These are phyloP conservation scores for Sorex araneus DNA, from an alignment of 2,113 vertebrate genomes.

Conservation along the genomic window DNA sequence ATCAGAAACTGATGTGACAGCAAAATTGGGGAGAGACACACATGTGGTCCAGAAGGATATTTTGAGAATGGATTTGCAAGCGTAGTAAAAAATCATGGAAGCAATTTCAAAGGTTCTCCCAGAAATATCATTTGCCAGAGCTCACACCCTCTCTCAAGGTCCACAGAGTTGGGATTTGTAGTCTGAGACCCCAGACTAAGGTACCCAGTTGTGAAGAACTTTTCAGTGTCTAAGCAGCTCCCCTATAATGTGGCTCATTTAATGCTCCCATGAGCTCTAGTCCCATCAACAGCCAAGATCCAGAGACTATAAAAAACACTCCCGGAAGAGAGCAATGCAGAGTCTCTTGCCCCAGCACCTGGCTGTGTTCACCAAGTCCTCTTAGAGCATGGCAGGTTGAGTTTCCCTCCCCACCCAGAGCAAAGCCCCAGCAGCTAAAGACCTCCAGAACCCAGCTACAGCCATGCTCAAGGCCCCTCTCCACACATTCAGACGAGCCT, in stretches of 20 bases:
- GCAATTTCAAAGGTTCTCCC: background rate
- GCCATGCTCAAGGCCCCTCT: no score
- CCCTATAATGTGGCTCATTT: background rate
- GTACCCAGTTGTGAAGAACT: background rate
- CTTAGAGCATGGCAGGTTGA: no score
- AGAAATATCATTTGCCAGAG: background rate
- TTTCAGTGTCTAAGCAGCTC: background rate
- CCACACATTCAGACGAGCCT: no score
- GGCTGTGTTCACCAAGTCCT: no score
- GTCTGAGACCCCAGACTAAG: background rate
- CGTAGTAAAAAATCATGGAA: background rate
- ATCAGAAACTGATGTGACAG: slow-evolving; percentile 38
- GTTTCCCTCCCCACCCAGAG: no score
- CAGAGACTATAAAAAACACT: no score
- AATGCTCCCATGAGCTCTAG: background rate
- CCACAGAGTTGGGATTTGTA: background rate
- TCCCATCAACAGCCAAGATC: no score
- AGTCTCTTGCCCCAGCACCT: no score
- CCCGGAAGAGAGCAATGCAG: no score
- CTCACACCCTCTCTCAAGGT: background rate
- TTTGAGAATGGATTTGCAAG: slow-evolving; percentile 38
- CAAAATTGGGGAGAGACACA: background rate
- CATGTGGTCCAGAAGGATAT: background rate
- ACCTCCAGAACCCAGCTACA: no score
- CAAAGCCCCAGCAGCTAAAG: no score